phyloP scores from a whole-genome alignment of 2,113 vertebrate genomes.

The Myiozetetes cayanensis region DNA sequence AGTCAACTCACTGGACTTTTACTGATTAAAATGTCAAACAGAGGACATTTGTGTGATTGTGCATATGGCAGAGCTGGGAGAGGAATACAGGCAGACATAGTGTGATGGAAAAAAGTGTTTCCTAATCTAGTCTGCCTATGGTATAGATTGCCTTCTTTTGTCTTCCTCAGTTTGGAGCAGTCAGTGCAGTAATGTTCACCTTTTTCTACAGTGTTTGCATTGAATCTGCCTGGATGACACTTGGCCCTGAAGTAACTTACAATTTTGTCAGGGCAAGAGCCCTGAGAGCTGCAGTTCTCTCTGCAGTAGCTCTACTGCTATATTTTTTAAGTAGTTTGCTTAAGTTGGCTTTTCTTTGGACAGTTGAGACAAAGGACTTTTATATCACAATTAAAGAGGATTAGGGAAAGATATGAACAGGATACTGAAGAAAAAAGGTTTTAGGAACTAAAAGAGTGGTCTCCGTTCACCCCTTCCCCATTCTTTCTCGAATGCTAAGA shows the following conservation, averaged over 20 bases:
- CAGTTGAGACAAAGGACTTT: not conserved
- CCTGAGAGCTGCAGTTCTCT: not conserved
- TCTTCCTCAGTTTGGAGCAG: not conserved
- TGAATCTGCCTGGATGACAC: not conserved
- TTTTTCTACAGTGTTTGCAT: not conserved
- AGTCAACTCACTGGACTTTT: not conserved
- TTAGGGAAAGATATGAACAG: not conserved
- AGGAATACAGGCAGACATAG: not conserved
- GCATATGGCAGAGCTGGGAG: fast-evolving
- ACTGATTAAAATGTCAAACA: not conserved
- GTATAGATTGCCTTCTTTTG: not conserved
- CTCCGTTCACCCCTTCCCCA: not conserved
- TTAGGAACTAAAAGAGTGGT: not conserved
- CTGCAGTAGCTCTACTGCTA: not conserved
- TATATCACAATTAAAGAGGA: not conserved
- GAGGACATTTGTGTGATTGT: not conserved
- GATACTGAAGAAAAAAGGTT: not conserved
- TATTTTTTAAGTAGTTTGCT: not conserved
- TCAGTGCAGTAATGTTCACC: not conserved
- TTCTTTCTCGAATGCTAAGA: not conserved
- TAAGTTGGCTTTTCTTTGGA: not conserved
- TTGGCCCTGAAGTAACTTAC: not conserved
- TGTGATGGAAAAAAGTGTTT: not conserved
- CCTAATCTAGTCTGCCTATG: not conserved
- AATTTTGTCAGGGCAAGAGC: not conserved